Conservation (phyloP, 1,140 invertebrate genomes). For the Vollenhovia emeryi region DNA sequence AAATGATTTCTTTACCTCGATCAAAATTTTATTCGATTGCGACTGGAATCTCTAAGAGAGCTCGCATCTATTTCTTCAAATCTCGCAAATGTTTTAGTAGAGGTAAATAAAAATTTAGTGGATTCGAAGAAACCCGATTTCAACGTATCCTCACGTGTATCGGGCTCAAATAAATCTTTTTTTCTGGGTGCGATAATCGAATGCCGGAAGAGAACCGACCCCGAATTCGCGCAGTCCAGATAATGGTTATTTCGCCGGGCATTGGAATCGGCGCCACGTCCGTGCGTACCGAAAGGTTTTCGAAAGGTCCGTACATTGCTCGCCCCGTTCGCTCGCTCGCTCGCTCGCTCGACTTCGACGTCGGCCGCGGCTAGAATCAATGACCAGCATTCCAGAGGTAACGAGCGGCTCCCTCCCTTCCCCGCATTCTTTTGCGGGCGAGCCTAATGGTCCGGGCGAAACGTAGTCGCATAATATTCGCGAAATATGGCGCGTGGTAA, state of each 20-base stretch:
- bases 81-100: no score
- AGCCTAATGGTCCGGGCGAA: conserved; percentile 55
- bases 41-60: no score
- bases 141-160: no score
- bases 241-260: neutral
- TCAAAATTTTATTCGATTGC: no score
- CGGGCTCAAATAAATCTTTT: no score
- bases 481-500: conserved; percentile 59
- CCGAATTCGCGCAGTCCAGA: neutral
- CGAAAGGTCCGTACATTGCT: conserved; percentile 40
- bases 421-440: conserved; percentile 58
- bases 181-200: no score
- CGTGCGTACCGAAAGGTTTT: conserved; percentile 22
- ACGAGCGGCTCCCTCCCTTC: conserved; percentile 62
- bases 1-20: no score
- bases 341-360: conserved; percentile 47
- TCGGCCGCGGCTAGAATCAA: conserved; percentile 60
- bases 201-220: neutral
- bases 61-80: no score
- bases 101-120: no score
- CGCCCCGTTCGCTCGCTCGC: conserved; percentile 29
- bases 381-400: conserved; percentile 67
- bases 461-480: conserved; percentile 68
- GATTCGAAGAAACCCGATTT: no score
- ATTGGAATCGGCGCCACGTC: neutral